Conservation (phyloP, 2,113 vertebrate genomes). For the Grus americana region DNA sequence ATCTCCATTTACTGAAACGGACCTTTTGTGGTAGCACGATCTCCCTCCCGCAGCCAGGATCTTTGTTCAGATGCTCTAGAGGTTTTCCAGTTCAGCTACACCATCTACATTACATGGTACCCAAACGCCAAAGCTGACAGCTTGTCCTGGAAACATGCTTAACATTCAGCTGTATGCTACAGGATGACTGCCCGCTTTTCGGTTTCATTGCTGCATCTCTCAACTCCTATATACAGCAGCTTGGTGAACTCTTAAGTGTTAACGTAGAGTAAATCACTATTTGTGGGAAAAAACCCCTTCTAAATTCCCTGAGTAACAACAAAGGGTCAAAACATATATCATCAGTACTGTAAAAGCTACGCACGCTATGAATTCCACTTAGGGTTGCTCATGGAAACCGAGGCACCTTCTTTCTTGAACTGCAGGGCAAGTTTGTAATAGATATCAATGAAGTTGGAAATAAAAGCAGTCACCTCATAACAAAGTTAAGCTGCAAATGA, state of each 20-base stretch:
- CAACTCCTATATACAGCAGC: not conserved
- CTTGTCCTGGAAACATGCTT: not conserved
- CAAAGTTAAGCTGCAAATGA: slow-evolving; percentile 49
- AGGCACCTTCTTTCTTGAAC: not conserved
- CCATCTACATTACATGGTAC: not conserved
- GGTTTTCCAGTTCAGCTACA: not conserved
- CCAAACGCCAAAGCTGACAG: not conserved
- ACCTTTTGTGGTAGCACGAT: not conserved
- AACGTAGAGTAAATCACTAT: not conserved
- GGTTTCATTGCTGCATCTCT: not conserved
- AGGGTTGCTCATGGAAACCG: not conserved
- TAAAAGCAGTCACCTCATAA: slow-evolving; percentile 50
- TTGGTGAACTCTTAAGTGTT: not conserved
- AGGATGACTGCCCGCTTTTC: not conserved
- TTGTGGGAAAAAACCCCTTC: not conserved
- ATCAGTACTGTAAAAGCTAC: not conserved
- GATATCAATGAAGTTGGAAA: slow-evolving; percentile 24
- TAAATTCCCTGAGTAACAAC: not conserved
- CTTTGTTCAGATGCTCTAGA: not conserved
- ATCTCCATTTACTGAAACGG: not conserved
- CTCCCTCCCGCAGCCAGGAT: not conserved
- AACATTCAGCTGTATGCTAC: not conserved
- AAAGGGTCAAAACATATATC: not conserved
- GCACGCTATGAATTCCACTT: not conserved
- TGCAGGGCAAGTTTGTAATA: slow-evolving; percentile 31